These are phyloP conservation scores for Zaprionus vittiger DNA, from an alignment of 1,140 invertebrate genomes.

Conservation along the genomic window DNA sequence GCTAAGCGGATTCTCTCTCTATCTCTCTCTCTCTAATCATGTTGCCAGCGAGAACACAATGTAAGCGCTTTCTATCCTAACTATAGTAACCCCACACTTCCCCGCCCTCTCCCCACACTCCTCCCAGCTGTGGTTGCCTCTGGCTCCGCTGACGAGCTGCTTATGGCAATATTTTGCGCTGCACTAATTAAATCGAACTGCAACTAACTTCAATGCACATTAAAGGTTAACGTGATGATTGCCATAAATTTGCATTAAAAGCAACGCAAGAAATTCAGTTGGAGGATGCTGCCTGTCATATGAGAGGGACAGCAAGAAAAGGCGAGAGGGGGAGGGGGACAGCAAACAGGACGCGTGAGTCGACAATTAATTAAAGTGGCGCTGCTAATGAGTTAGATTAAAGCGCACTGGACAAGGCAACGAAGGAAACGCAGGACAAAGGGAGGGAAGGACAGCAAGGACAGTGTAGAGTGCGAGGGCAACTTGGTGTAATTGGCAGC, in stretches of 20 bases:
- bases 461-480: slow-evolving; percentile 14
- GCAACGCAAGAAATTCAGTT: slow-evolving; percentile 61
- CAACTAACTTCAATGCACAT: slow-evolving; percentile 48
- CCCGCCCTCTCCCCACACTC: not conserved
- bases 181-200: slow-evolving; percentile 70
- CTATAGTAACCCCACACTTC: not conserved
- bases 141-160: not conserved
- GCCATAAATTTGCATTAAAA: slow-evolving; percentile 75
- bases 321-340: slow-evolving; percentile 8
- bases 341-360: not conserved
- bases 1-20: slow-evolving; percentile 25
- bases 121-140: too few relatives aligned
- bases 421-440: slow-evolving; percentile 10
- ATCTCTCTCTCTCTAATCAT: slow-evolving; percentile 15
- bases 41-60: slow-evolving; percentile 16
- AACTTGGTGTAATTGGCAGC: slow-evolving; percentile 36
- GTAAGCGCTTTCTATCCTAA: not conserved
- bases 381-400: slow-evolving; percentile 77
- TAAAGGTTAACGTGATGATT: slow-evolving; percentile 67
- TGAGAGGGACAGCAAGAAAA: not conserved
- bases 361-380: slow-evolving; percentile 77
- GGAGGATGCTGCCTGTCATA: slow-evolving; percentile 18
- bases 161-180: not conserved
- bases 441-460: slow-evolving; percentile 3
- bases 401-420: slow-evolving; percentile 38